Percentiles rank a stretch among this genome's conserved stretches.
Conservation (phyloP, 2,797 vertebrate species). For the Mallotus villosus region DNA sequence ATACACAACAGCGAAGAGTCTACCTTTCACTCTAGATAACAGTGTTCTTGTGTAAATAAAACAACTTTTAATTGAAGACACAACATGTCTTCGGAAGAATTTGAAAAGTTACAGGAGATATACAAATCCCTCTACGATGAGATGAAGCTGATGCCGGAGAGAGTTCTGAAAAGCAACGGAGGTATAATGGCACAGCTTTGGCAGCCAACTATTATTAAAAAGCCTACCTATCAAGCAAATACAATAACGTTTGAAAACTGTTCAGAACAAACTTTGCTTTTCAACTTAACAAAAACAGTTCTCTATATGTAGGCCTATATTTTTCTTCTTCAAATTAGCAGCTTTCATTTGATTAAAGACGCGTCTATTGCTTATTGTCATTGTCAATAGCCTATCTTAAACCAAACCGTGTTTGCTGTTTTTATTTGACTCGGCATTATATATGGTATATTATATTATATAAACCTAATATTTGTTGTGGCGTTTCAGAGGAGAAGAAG, state of each 20-base stretch:
- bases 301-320: too few species aligned
- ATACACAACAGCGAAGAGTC: conserved; percentile 24
- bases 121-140: conserved; percentile 82
- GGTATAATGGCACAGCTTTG: conserved; percentile 65
- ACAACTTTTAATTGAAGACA: background rate
- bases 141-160: conserved; percentile 78
- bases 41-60: background rate
- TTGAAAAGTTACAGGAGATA: conserved; percentile 91
- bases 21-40: background rate
- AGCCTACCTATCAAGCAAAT: background rate
- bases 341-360: too few species aligned
- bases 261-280: too few species aligned
- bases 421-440: background rate
- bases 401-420: too few species aligned
- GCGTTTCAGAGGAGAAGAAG: conserved; percentile 89
- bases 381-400: too few species aligned
- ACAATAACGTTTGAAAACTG: background rate
- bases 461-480: background rate
- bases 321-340: too few species aligned
- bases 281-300: too few species aligned
- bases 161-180: conserved; percentile 69
- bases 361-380: too few species aligned
- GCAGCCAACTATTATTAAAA: background rate
- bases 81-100: conserved; percentile 86
- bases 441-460: background rate